Evolutionary conservation across 2,888 invertebrate genomes (phyloP).

Genomic region (Orgyia antiqua): DNA sequence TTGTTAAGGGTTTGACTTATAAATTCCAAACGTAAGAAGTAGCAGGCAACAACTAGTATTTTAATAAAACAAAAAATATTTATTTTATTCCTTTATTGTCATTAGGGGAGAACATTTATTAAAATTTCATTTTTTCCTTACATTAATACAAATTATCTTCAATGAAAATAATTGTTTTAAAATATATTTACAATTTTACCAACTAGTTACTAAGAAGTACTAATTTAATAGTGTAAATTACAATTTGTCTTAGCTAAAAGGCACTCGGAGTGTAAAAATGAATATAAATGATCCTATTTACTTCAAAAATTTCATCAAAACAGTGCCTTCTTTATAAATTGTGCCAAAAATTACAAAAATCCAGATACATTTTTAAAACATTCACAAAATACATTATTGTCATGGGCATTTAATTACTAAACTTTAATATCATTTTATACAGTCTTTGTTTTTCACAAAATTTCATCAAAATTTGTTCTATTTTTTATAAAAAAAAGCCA

Average conservation of each 20-base stretch:
- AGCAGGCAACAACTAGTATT: too few relatives aligned
- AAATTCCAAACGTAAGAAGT: too few relatives aligned
- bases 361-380: slow-evolving; percentile 12
- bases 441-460: slow-evolving; percentile 17
- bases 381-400: slow-evolving; percentile 15
- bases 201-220: slow-evolving; percentile 34
- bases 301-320: slow-evolving; percentile 13
- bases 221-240: slow-evolving; percentile 61
- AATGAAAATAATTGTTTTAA: slow-evolving; percentile 70
- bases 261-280: slow-evolving; percentile 47
- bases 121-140: slow-evolving; percentile 67
- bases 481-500: not conserved
- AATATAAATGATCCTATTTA: slow-evolving; percentile 6
- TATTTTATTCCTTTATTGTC: slow-evolving; percentile 74
- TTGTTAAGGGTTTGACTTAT: too few relatives aligned
- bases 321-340: slow-evolving; percentile 24
- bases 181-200: slow-evolving; percentile 62
- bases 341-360: slow-evolving; percentile 18
- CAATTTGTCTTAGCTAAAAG: slow-evolving; percentile 53
- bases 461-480: not conserved
- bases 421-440: slow-evolving; percentile 16
- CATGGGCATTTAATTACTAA: slow-evolving; percentile 4
- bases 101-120: slow-evolving; percentile 70
- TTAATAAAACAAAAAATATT: too few relatives aligned
- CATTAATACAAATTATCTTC: slow-evolving; percentile 56